Conservation (phyloP, 1,140 invertebrate species). For the Musca vetustissima region DNA sequence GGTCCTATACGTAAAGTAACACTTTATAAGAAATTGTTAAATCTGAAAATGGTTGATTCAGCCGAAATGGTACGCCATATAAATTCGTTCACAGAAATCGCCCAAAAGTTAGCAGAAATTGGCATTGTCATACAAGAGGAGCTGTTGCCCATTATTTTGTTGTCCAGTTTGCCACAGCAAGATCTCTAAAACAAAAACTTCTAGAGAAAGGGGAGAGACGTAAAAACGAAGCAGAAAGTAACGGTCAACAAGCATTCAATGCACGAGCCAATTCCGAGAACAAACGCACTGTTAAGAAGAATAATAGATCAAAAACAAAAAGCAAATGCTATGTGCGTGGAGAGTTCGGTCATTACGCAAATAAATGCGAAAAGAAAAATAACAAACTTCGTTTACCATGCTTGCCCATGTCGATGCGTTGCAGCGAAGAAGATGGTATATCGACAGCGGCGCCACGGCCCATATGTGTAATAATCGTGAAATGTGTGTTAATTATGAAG, state of each 20-base stretch:
- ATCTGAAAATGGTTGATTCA: background rate
- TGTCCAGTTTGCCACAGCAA: background rate
- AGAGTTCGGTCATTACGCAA: background rate
- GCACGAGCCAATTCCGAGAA: background rate
- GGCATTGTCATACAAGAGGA: conserved; percentile 25
- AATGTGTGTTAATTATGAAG: background rate
- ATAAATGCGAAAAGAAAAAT: background rate
- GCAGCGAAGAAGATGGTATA: background rate
- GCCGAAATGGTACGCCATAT: background rate
- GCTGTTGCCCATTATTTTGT: conserved; percentile 17
- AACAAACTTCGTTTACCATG: background rate
- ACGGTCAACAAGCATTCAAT: background rate
- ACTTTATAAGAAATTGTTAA: conserved; percentile 12
- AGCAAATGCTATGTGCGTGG: background rate
- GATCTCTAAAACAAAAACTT: background rate
- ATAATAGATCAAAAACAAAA: background rate
- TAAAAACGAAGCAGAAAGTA: background rate
- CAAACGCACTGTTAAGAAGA: background rate
- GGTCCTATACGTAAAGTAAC: conserved; percentile 12
- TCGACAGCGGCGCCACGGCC: conserved; percentile 10
- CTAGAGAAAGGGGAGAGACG: background rate
- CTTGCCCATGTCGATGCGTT: background rate
- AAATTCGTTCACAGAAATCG: conserved; percentile 11
- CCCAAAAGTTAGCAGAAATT: conserved; percentile 25
- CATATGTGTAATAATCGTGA: background rate